Conservation (phyloP, 2,113 vertebrate species). For the Ageneiosus marmoratus region DNA sequence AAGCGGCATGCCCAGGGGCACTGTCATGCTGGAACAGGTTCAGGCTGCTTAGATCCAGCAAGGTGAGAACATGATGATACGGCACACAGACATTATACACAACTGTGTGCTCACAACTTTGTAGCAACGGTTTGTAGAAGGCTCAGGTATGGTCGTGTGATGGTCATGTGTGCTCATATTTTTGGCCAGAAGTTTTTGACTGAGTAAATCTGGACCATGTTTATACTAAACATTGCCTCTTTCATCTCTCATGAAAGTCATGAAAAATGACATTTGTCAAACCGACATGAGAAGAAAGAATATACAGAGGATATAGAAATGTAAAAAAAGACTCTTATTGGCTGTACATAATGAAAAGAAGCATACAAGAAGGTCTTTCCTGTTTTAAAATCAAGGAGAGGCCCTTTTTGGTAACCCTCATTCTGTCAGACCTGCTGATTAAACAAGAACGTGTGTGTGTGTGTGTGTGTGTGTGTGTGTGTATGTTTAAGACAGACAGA, state of each 20-base stretch:
- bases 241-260: not conserved
- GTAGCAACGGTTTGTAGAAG: not conserved
- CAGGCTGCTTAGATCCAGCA: not conserved
- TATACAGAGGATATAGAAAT: slow-evolving; percentile 56
- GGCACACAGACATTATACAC: not conserved
- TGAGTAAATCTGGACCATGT: not conserved
- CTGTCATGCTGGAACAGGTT: not conserved
- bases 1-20: not conserved
- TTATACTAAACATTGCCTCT: not conserved
- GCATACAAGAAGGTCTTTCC: slow-evolving; percentile 60
- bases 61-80: not conserved
- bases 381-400: slow-evolving; percentile 52
- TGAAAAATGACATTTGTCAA: slow-evolving; percentile 1
- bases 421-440: slow-evolving; percentile 78
- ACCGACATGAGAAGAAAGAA: slow-evolving; percentile 4
- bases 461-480: slow-evolving; percentile 27
- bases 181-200: not conserved
- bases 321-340: slow-evolving; percentile 67
- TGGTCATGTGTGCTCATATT: not conserved
- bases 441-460: slow-evolving; percentile 56
- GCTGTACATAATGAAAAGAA: slow-evolving; percentile 58
- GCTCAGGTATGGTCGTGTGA: not conserved
- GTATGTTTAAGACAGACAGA: slow-evolving; percentile 36
- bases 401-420: slow-evolving; percentile 65
- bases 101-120: not conserved